Percentiles rank a stretch among this genome's conserved stretches.
Evolutionary conservation across 2,113 vertebrate genomes (phyloP).

Genomic region (Elephantulus edwardii): DNA sequence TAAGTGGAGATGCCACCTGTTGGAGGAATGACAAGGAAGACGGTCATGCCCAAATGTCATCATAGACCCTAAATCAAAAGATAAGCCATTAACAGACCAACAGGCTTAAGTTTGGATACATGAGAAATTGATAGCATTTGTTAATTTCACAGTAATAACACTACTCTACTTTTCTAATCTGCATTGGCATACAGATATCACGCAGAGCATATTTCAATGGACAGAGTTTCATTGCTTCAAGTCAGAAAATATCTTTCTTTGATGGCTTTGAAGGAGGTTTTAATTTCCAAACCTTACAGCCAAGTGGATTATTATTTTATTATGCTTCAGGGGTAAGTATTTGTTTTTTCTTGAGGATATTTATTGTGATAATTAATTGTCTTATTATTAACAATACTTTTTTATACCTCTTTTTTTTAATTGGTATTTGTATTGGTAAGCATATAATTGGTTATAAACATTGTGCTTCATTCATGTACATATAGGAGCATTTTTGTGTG

Average conservation of each 20-base stretch:
- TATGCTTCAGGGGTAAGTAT: conserved; percentile 89
- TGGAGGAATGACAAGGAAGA: background rate
- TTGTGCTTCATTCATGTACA: too few species aligned
- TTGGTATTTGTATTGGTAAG: too few species aligned
- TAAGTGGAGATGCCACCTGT: background rate
- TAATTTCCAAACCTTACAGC: conserved; percentile 92
- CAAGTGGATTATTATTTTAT: conserved; percentile 93
- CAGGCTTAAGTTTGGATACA: background rate
- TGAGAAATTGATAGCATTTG: background rate
- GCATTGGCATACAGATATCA: conserved; percentile 88
- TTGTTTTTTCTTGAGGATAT: conserved; percentile 8
- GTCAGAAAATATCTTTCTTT: conserved; percentile 90
- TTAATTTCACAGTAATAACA: background rate
- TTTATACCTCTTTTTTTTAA: background rate
- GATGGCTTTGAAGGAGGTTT: conserved; percentile 94
- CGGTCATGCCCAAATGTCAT: background rate
- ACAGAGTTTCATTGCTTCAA: conserved; percentile 92
- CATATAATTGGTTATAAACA: too few species aligned
- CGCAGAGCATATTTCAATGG: conserved; percentile 95
- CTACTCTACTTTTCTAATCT: conserved; percentile 17
- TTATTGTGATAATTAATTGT: background rate
- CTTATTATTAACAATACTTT: background rate
- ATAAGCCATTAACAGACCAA: background rate
- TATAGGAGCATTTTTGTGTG: too few species aligned
- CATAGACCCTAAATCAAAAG: background rate